Conservation (phyloP, 2,888 invertebrate genomes). For the Ochlodes sylvanus region DNA sequence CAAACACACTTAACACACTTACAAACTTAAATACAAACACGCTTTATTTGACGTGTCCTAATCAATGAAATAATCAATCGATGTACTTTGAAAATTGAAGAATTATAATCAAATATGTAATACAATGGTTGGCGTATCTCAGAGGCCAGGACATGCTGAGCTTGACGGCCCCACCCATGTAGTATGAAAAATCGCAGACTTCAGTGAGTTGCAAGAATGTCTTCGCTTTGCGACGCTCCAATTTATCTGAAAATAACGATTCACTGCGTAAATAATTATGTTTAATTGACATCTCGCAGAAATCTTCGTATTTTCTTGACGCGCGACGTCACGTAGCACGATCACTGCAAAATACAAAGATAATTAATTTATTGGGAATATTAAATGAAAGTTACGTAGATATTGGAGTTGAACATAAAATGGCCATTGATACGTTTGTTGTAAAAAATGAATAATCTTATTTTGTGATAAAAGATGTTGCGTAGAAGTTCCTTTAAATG, state of each 20-base stretch:
- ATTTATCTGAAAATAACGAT: slow-evolving; percentile 59
- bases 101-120: slow-evolving; percentile 72
- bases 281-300: background rate
- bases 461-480: no score
- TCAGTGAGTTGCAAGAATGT: slow-evolving; percentile 68
- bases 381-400: no score
- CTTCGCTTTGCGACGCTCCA: slow-evolving; percentile 66
- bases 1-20: no score
- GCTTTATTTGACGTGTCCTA: no score
- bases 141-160: slow-evolving; percentile 74
- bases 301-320: background rate
- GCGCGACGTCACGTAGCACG: background rate
- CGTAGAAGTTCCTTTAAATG: no score
- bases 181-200: slow-evolving; percentile 68
- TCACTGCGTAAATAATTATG: background rate
- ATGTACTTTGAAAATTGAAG: slow-evolving; percentile 76
- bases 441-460: no score
- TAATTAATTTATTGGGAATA: no score
- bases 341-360: background rate
- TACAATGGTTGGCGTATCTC: slow-evolving; percentile 68
- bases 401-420: no score
- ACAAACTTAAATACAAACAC: no score
- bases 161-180: slow-evolving; percentile 65
- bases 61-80: slow-evolving; percentile 50
- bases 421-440: no score